Base-by-base conservation (phyloP, 2,888 invertebrate genomes). In the Tetheella fluctuosa region DNA sequence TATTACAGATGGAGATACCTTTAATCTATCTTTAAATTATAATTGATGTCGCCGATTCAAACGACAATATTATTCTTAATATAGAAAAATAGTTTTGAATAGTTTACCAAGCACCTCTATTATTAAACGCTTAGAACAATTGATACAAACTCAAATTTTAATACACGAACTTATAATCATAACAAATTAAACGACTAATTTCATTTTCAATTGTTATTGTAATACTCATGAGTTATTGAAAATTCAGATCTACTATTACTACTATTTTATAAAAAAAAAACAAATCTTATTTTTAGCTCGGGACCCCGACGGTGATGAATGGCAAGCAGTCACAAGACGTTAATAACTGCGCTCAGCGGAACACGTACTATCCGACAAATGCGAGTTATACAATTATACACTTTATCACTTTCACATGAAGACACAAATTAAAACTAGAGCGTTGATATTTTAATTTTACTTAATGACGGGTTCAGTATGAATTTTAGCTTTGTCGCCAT, bases 311-410 rank as follows among this genome's bases (percentile, higher is more conserved):
- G 94, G 93, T 65, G 94, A 94, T 20, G 94, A 94, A 63, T 95
- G 95, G 95, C 94, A 94, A 57, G 90, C 89, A 60, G 95, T 94
- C 57, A 93, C 94, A 62, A 89, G 94, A 60, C 94, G 94, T 59
- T 90, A 83, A 79, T n/a, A 34, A 34, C 17, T n/a, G 17, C 28
- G 25, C 28, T 25, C 30, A 17, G 30, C 1, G 17, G 1, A 28
- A 54, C n/a, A 54, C 3, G 28, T 54, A 15, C 12, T 34, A 54
- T 12, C 17, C 54, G 20, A 54, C 12, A 34, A 13, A 20, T 2
- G 6, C 20, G 20, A 7, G 20, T 20, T 13, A 48, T 48, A 20
- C 23, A 12, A 55, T 37, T 55, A 13, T 55, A 55, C 37, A 55
- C 55, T 17, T 30, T 30, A 17, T 7, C 42, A 42, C 17, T 48